Conservation (phyloP, 2,113 vertebrate genomes). For the Vanacampus margaritifer region DNA sequence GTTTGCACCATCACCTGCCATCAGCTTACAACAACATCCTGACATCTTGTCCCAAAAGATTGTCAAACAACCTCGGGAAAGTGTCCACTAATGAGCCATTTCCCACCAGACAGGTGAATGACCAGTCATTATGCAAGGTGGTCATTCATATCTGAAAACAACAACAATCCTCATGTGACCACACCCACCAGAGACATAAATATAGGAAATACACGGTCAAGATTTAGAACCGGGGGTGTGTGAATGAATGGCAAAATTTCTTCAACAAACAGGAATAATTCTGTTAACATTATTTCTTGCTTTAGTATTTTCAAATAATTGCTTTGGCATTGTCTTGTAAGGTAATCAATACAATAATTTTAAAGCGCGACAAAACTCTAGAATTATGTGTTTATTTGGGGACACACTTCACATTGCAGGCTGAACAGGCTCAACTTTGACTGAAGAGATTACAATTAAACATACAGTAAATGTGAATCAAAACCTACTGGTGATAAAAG, state of each 20-base stretch:
- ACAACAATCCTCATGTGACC: background rate
- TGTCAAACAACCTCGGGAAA: background rate
- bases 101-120: background rate
- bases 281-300: no score
- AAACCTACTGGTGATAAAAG: no score
- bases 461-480: no score
- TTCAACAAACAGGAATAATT: background rate
- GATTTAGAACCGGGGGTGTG: background rate
- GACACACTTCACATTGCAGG: no score
- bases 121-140: background rate
- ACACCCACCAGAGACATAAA: background rate
- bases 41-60: background rate
- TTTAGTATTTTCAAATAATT: no score
- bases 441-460: no score
- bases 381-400: no score
- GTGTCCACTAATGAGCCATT: background rate
- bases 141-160: background rate
- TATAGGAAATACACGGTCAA: background rate
- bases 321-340: no score
- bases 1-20: no score
- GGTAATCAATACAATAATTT: no score
- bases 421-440: no score
- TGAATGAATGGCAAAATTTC: background rate
- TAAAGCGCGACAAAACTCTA: no score
- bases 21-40: background rate